Evolutionary conservation across 92 coral and sea anemone genomes (phyloP).

Genomic region (Umimayanthus chanpuru): DNA sequence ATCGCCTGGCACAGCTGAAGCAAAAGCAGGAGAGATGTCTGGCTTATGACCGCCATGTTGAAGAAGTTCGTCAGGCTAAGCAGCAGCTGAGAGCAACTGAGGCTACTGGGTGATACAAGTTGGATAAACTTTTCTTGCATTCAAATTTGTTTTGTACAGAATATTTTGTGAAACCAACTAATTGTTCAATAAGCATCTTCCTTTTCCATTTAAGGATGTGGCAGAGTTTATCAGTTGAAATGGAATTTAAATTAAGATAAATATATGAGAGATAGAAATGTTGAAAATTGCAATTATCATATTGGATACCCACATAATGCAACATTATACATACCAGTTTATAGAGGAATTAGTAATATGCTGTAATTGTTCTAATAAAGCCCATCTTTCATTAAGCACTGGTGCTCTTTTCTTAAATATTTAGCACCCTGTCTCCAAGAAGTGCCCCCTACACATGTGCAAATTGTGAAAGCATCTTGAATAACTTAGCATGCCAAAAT

Average conservation of each 20-base stretch:
- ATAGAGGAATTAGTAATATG: not conserved
- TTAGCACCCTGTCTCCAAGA: too few species aligned
- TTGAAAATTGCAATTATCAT: too few species aligned
- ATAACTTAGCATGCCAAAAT: too few species aligned
- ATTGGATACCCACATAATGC: not conserved
- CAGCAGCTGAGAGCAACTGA: constrained; percentile 61
- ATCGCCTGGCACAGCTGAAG: constrained; percentile 69
- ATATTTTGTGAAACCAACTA: not conserved
- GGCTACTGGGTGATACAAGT: constrained; percentile 61
- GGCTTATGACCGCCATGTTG: constrained; percentile 80
- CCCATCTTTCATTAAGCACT: too few species aligned
- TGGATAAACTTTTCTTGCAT: constrained; percentile 30
- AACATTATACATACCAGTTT: not conserved
- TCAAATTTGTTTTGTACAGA: not conserved
- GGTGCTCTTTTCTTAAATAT: too few species aligned
- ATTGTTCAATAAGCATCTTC: too few species aligned
- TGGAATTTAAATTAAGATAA: not conserved
- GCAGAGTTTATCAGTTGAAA: not conserved
- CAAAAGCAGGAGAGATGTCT: constrained; percentile 68
- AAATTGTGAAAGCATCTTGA: too few species aligned
- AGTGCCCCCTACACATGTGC: too few species aligned
- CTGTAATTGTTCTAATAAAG: too few species aligned
- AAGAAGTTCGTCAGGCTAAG: constrained; percentile 60
- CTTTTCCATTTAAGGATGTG: not conserved
- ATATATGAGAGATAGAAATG: not conserved